Percentiles rank a stretch among this genome's conserved stretches.
Evolutionary conservation across 2,888 invertebrate genomes (phyloP).

Genomic region (Andrena chrysosceles): DNA sequence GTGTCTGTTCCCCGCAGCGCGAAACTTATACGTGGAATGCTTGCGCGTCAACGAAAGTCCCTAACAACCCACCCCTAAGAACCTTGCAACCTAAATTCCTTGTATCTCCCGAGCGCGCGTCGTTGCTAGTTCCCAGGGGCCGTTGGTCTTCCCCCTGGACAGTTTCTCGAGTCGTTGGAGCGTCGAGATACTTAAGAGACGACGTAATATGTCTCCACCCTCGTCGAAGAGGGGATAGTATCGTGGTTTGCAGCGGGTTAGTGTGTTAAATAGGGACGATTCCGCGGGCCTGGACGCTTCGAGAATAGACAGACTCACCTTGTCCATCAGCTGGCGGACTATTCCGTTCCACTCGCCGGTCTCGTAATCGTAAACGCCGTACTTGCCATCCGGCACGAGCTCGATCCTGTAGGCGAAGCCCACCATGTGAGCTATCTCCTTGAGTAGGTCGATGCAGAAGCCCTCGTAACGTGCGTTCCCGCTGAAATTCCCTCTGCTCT

Average conservation of each 20-base stretch:
- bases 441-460: slow-evolving; percentile 90
- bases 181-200: slow-evolving; percentile 28
- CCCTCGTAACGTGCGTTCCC: slow-evolving; percentile 90
- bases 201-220: background rate
- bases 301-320: slow-evolving; percentile 84
- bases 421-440: slow-evolving; percentile 88
- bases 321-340: slow-evolving; percentile 88
- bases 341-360: slow-evolving; percentile 92
- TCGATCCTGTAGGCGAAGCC: slow-evolving; percentile 90
- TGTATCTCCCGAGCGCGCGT: background rate
- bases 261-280: slow-evolving; percentile 6
- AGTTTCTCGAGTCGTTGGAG: background rate
- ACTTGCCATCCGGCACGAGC: slow-evolving; percentile 89
- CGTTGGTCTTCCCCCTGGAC: background rate
- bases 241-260: slow-evolving; percentile 9
- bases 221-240: background rate
- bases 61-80: background rate
- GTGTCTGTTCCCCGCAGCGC: slow-evolving; percentile 10
- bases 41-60: background rate
- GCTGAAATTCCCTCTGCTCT: slow-evolving; percentile 85
- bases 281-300: slow-evolving; percentile 3
- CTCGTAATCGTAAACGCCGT: slow-evolving; percentile 90
- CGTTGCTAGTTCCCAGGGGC: background rate
- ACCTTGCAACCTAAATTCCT: slow-evolving; percentile 11
- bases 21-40: background rate